Evolutionary conservation across 1,140 invertebrate genomes (phyloP).

Genomic region (Hermetia illucens): DNA sequence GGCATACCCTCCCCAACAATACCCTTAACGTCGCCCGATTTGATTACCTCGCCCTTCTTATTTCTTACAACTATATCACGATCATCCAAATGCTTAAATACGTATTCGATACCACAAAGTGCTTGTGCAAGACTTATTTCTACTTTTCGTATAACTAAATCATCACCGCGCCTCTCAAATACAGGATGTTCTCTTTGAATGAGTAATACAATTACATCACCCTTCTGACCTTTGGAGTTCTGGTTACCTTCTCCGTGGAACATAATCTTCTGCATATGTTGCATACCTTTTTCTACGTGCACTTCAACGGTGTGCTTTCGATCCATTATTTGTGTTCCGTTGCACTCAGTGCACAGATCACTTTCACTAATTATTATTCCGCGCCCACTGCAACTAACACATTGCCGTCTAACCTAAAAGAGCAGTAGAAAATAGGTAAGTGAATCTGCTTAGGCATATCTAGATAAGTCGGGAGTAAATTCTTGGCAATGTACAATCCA

Average conservation of each 20-base stretch:
- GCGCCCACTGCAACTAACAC: conserved; percentile 49
- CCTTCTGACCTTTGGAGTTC: conserved; percentile 64
- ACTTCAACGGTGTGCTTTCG: conserved; percentile 76
- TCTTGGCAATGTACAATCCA: too few relatives aligned
- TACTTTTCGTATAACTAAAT: conserved; percentile 60
- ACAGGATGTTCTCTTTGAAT: conserved; percentile 65
- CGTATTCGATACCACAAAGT: conserved; percentile 75
- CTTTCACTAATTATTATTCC: conserved; percentile 67
- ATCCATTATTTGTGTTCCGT: conserved; percentile 64
- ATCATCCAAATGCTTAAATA: conserved; percentile 74
- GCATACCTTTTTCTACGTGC: conserved; percentile 83
- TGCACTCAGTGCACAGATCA: conserved; percentile 64
- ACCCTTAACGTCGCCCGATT: conserved; percentile 65
- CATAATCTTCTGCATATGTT: conserved; percentile 71
- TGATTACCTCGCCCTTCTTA: conserved; percentile 57
- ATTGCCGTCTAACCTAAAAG: conserved; percentile 66
- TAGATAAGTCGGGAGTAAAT: neutral
- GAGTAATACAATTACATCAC: conserved; percentile 80
- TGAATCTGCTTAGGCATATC: neutral
- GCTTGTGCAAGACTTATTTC: conserved; percentile 68
- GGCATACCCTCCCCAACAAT: conserved; percentile 87
- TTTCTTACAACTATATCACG: conserved; percentile 58
- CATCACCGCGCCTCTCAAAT: conserved; percentile 59
- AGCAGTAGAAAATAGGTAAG: conserved; percentile 31
- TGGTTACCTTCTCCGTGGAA: conserved; percentile 86